Base-by-base conservation (phyloP, 2,113 vertebrate species). In the Brienomyrus brachyistius region DNA sequence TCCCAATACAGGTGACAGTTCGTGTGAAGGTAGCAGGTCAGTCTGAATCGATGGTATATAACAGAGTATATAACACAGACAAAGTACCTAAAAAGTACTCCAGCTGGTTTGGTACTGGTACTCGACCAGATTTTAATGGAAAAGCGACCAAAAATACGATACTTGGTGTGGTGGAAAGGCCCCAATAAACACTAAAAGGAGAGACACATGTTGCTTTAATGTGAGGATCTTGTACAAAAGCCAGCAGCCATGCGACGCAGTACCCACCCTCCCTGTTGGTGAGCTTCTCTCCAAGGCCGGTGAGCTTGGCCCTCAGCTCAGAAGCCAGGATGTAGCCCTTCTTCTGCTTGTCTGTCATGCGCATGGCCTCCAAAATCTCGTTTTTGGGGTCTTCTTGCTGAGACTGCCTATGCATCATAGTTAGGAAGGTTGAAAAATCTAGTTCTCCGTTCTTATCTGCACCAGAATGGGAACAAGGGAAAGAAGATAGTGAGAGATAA, bases 351-450 rank as follows among this genome's bases (percentile, higher is more conserved):
- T 99, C 98, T 0, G 96, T 94, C 98, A 99, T 99, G 92, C 96
- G 90, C 95, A 99, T 91, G 15, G 98, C 98, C 0, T 95, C 92
- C 89, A 98, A 95, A 93, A 99, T 99, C 92, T 99, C 98, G 1
- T 88, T 91, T 93, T 96, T 94, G 0, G 98, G 97, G 62, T 98
- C 97, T 90, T 99, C 98, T 91, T 99, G 98, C 92, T 97, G 97
- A 87, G 94, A 96, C 92, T 99, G 98, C 43, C 94, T 93, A 94
- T 99, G 97, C 96, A 99, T 98, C 77, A 99, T 97, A 17, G 94
- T 97, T 91, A 99, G 96, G 94, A 99, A 99, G 0, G 96, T 97
- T 13, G 98, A 99, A 94, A 99, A 99, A 90, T 99, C 98, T 94
- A 99, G n/a, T 91, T 98, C 97, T 0, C 96, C 95, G 0, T 89